Percentiles rank a stretch among this genome's conserved stretches.
These are phyloP conservation scores for Cebus imitator DNA, from an alignment of 2,113 vertebrate genomes.

Conservation along the genomic window DNA sequence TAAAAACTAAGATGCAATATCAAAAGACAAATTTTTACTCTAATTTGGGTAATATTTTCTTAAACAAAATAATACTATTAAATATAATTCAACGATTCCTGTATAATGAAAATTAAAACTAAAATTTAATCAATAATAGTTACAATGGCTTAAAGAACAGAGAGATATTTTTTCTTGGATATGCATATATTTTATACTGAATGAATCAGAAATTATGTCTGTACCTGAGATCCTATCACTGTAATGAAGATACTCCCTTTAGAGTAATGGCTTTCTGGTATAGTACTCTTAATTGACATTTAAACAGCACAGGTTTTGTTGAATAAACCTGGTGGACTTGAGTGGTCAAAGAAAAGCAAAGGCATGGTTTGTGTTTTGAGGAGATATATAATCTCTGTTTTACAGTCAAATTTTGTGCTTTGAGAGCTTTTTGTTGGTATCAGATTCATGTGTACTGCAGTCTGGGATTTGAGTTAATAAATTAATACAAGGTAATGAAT, in stretches of 20 bases:
- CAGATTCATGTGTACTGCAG: background rate
- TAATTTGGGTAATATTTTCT: conserved; percentile 17
- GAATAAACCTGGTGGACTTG: background rate
- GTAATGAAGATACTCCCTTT: background rate
- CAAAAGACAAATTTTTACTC: background rate
- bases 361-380: background rate
- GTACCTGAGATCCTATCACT: background rate
- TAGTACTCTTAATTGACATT: background rate
- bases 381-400: background rate
- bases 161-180: background rate
- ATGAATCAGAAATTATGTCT: background rate
- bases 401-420: background rate
- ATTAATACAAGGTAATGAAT: background rate
- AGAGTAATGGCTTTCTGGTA: background rate
- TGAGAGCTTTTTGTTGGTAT: background rate
- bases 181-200: background rate
- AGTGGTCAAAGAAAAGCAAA: background rate
- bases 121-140: background rate
- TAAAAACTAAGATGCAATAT: background rate
- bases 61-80: conserved; percentile 35
- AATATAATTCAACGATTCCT: conserved; percentile 23
- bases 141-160: background rate
- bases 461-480: background rate
- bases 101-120: conserved; percentile 28
- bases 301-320: background rate